Evolutionary conservation across 2,888 invertebrate species (phyloP).

Genomic region (Parnassius orleans): DNA sequence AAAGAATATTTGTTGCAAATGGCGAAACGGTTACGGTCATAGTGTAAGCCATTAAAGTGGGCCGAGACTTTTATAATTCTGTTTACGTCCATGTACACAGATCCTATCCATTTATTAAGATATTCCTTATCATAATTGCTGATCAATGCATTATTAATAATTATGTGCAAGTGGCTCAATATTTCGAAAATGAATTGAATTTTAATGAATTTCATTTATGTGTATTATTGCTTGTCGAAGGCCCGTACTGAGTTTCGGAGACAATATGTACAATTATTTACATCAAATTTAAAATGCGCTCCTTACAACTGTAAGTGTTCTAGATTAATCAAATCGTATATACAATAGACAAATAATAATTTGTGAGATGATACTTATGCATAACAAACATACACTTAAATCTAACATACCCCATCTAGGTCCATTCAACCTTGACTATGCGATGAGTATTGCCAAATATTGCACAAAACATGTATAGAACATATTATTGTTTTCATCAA

Average conservation of each 20-base stretch:
- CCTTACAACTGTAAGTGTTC: slow-evolving; percentile 27
- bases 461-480: slow-evolving; percentile 57
- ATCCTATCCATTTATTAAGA: background rate
- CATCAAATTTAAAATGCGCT: background rate
- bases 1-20: too few relatives aligned
- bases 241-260: background rate
- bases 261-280: background rate
- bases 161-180: background rate
- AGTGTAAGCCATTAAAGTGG: too few relatives aligned
- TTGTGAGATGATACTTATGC: slow-evolving; percentile 38
- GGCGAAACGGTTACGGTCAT: too few relatives aligned
- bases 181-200: background rate
- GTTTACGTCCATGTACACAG: too few relatives aligned
- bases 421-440: slow-evolving; percentile 58
- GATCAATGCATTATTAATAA: background rate
- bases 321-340: slow-evolving; percentile 2
- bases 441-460: slow-evolving; percentile 78
- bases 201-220: background rate
- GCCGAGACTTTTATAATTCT: too few relatives aligned
- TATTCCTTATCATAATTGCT: background rate
- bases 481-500: slow-evolving; percentile 23
- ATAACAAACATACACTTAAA: slow-evolving; percentile 57
- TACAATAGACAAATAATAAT: slow-evolving; percentile 38
- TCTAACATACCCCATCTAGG: slow-evolving; percentile 54
- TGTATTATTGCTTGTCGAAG: background rate